phyloP scores from a whole-genome alignment of 2,888 invertebrate species.

The Phyto melanocephala region DNA sequence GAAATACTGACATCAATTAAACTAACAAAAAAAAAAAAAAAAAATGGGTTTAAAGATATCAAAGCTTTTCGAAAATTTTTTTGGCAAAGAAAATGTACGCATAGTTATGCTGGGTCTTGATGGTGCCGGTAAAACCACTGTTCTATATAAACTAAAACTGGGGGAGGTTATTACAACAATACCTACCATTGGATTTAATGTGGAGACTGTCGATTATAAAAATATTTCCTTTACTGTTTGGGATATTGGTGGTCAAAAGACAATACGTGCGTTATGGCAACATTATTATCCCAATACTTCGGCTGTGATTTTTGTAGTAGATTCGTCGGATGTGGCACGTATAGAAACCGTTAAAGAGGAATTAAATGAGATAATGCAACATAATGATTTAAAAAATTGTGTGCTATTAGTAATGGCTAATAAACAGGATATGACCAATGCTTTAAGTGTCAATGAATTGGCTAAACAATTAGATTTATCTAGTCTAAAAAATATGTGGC shows the following conservation, averaged over 20 bases:
- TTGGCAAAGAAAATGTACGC: slow-evolving; percentile 69
- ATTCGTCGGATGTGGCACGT: slow-evolving; percentile 70
- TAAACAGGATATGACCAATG: slow-evolving; percentile 73
- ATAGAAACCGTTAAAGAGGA: slow-evolving; percentile 69
- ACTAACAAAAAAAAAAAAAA: background rate
- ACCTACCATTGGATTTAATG: slow-evolving; percentile 75
- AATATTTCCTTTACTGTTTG: slow-evolving; percentile 74
- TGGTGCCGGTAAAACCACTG: slow-evolving; percentile 75
- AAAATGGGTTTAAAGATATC: slow-evolving; percentile 71
- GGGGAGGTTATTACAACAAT: slow-evolving; percentile 71
- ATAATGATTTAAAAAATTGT: slow-evolving; percentile 68
- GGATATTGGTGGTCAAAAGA: slow-evolving; percentile 74
- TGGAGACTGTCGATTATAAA: slow-evolving; percentile 73
- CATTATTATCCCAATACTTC: slow-evolving; percentile 71
- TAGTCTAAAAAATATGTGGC: slow-evolving; percentile 66
- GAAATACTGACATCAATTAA: no score
- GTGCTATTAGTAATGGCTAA: slow-evolving; percentile 72
- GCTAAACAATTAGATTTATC: slow-evolving; percentile 65
- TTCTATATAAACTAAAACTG: slow-evolving; percentile 72
- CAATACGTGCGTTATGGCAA: slow-evolving; percentile 72
- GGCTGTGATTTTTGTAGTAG: slow-evolving; percentile 73
- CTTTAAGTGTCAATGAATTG: slow-evolving; percentile 66
- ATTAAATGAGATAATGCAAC: slow-evolving; percentile 69
- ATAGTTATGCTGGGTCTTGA: slow-evolving; percentile 74
- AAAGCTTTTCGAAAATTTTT: slow-evolving; percentile 68